Evolutionary conservation across 2,113 vertebrate species (phyloP).

Genomic region (Zapus hudsonius): DNA sequence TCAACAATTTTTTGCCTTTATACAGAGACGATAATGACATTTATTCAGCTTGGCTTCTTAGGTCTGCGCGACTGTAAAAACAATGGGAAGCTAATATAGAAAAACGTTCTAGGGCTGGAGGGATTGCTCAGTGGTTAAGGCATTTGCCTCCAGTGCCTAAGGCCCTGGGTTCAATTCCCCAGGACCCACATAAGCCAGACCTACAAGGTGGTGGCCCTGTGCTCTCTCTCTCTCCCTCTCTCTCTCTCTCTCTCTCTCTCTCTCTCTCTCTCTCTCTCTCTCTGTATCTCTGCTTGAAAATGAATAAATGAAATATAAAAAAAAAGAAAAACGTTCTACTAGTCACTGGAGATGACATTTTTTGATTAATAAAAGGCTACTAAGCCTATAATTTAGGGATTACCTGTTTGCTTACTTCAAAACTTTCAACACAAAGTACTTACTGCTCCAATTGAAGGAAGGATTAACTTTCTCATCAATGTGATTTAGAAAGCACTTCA

Average conservation of each 20-base stretch:
- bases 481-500: slow-evolving; percentile 18
- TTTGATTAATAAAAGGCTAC: slow-evolving; percentile 32
- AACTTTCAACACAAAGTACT: slow-evolving; percentile 9
- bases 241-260: too few relatives aligned
- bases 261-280: too few relatives aligned
- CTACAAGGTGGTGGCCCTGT: too few relatives aligned
- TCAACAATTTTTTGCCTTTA: neutral
- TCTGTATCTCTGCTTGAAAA: too few relatives aligned
- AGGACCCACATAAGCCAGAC: too few relatives aligned
- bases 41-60: slow-evolving; percentile 28
- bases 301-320: too few relatives aligned
- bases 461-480: neutral
- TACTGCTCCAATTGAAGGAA: neutral
- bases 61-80: slow-evolving; percentile 16
- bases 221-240: too few relatives aligned
- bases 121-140: too few relatives aligned
- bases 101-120: neutral
- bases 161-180: too few relatives aligned
- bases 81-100: neutral
- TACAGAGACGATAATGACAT: neutral
- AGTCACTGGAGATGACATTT: neutral
- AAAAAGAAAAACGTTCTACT: neutral
- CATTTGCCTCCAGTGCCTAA: too few relatives aligned
- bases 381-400: slow-evolving; percentile 30
- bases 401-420: slow-evolving; percentile 33